These are phyloP conservation scores for Anguilla megastoma DNA, from an alignment of 2,797 vertebrate genomes.

Conservation along the genomic window DNA sequence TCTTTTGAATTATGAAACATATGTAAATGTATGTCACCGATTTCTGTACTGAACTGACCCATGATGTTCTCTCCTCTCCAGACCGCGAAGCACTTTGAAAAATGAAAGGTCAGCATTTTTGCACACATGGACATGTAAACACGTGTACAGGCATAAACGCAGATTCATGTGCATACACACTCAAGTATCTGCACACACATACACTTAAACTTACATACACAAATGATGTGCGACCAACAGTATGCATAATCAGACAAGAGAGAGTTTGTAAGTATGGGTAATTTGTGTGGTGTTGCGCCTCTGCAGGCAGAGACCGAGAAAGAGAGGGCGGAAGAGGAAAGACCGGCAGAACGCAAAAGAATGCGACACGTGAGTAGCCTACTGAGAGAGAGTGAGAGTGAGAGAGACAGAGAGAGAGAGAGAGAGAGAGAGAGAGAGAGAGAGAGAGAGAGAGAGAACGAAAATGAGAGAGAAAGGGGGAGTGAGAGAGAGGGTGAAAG, in stretches of 20 bases:
- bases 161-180: not conserved
- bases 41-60: not conserved
- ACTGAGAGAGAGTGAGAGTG: not conserved
- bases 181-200: not conserved
- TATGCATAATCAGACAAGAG: not conserved
- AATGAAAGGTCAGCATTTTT: conserved; percentile 62
- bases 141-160: not conserved
- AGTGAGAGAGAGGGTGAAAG: too few relatives aligned
- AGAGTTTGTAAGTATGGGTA: not conserved
- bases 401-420: not conserved
- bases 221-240: not conserved
- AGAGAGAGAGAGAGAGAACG: not conserved
- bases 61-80: conserved; percentile 46
- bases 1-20: conserved; percentile 23
- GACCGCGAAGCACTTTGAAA: conserved; percentile 60
- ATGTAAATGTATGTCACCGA: not conserved
- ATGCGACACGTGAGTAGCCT: conserved; percentile 80
- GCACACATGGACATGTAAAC: not conserved
- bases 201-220: not conserved
- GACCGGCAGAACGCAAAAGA: conserved; percentile 82
- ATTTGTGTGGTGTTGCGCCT: conserved; percentile 36
- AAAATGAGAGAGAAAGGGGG: not conserved
- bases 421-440: not conserved
- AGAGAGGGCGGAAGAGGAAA: conserved; percentile 83
- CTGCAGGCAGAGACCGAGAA: conserved; percentile 79